phyloP scores from a whole-genome alignment of 2,797 vertebrate genomes.

The Amazonetta brasiliensis region DNA sequence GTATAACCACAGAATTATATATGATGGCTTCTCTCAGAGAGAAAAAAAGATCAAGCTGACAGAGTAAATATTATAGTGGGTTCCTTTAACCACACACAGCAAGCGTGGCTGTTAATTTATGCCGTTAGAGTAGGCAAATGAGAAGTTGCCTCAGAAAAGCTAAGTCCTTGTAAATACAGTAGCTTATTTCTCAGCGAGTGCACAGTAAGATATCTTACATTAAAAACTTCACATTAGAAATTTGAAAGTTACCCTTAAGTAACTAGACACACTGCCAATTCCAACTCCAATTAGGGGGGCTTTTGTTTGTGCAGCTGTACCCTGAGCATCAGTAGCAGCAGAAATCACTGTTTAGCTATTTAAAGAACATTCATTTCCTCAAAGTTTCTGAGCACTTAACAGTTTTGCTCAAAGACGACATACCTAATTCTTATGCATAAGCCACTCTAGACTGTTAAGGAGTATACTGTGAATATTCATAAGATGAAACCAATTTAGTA shows the following conservation, averaged over 20 bases:
- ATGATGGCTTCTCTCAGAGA: neutral
- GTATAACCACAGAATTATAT: neutral
- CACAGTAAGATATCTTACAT: neutral
- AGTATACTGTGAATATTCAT: conserved; percentile 67
- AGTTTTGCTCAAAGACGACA: neutral
- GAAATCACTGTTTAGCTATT: conserved; percentile 36
- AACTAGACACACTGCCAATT: neutral
- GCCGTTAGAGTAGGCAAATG: too few species aligned
- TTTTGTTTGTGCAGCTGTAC: conserved; percentile 41
- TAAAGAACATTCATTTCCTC: conserved; percentile 48
- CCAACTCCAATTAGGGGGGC: neutral
- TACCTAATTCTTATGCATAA: conserved; percentile 64
- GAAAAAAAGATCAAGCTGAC: neutral
- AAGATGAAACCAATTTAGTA: conserved; percentile 49
- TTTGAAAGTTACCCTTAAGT: neutral
- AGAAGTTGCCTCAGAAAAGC: too few species aligned
- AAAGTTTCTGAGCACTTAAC: conserved; percentile 30
- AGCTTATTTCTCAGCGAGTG: neutral
- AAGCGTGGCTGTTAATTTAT: neutral
- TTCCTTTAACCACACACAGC: neutral
- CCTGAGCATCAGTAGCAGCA: conserved; percentile 28
- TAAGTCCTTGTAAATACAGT: neutral
- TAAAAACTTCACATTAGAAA: too few species aligned
- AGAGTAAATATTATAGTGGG: neutral
- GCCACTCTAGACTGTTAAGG: neutral